Percentiles rank a stretch among this genome's conserved stretches.
phyloP scores from a whole-genome alignment of 1,140 invertebrate species.

The Conus betulinus region DNA sequence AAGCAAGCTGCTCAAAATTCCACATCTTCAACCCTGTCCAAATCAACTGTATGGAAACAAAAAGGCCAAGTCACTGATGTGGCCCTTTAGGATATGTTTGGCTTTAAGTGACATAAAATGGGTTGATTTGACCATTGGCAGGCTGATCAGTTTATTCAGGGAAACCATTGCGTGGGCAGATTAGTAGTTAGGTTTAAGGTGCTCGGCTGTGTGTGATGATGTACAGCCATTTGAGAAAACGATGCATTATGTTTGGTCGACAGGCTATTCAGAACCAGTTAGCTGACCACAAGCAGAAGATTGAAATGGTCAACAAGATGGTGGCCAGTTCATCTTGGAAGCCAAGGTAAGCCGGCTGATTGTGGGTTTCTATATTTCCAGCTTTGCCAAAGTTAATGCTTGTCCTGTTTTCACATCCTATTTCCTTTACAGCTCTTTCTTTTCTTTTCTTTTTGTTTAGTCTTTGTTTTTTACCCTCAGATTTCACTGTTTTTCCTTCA shows the following conservation, averaged over 20 bases:
- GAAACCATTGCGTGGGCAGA: not conserved
- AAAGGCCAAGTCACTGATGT: no score
- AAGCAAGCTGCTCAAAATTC: no score
- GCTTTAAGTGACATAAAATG: no score
- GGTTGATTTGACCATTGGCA: no score
- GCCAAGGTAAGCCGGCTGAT: conserved; percentile 88
- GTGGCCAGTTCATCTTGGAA: conserved; percentile 96
- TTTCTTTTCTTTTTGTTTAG: not conserved
- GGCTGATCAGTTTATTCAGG: no score
- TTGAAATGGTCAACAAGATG: conserved; percentile 95
- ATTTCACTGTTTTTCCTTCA: not conserved
- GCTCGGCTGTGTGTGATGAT: not conserved
- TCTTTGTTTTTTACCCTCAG: not conserved
- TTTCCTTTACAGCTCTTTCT: not conserved
- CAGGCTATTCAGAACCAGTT: conserved; percentile 93
- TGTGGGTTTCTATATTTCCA: not conserved
- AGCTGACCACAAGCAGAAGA: conserved; percentile 91
- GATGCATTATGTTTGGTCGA: conserved; percentile 59
- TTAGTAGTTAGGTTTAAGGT: not conserved
- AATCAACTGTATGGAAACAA: no score
- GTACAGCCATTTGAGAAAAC: not conserved
- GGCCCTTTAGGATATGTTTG: no score
- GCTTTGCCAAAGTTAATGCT: not conserved
- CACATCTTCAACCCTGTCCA: no score
- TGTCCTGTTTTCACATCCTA: not conserved